Conservation (phyloP, 2,888 invertebrate species). For the Chrysolina haemoptera region DNA sequence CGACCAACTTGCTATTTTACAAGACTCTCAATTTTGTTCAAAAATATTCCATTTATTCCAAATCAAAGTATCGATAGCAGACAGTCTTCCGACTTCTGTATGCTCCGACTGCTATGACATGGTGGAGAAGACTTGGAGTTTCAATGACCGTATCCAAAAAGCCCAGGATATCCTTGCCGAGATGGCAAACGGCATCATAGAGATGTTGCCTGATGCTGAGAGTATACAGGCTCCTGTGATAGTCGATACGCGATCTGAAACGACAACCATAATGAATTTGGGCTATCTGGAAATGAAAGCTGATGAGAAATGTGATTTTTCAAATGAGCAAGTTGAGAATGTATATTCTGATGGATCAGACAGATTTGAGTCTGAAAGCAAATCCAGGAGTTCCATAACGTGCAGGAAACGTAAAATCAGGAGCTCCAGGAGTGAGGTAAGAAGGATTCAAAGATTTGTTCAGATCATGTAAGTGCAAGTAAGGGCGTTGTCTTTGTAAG, state of each 20-base stretch:
- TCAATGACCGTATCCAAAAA: slow-evolving; percentile 66
- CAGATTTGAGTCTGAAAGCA: slow-evolving; percentile 33
- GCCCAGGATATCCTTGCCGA: slow-evolving; percentile 64
- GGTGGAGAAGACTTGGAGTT: slow-evolving; percentile 66
- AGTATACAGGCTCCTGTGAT: slow-evolving; percentile 34
- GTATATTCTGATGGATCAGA: slow-evolving; percentile 41
- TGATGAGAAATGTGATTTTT: slow-evolving; percentile 43
- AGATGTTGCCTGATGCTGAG: slow-evolving; percentile 34
- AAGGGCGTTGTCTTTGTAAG: too few relatives aligned
- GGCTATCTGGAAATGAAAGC: slow-evolving; percentile 40
- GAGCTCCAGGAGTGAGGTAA: slow-evolving; percentile 45
- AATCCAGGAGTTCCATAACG: slow-evolving; percentile 18
- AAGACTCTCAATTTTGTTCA: slow-evolving; percentile 61
- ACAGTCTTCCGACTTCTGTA: slow-evolving; percentile 64
- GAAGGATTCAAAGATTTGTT: not conserved
- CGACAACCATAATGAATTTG: slow-evolving; percentile 36
- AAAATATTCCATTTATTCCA: slow-evolving; percentile 66
- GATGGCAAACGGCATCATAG: slow-evolving; percentile 41
- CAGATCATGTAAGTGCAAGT: too few relatives aligned
- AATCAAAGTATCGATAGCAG: slow-evolving; percentile 63
- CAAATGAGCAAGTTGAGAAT: slow-evolving; percentile 35
- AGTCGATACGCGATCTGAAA: slow-evolving; percentile 28
- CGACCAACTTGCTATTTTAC: slow-evolving; percentile 61
- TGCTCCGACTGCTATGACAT: slow-evolving; percentile 66
- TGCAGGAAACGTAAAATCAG: slow-evolving; percentile 41